phyloP scores from a whole-genome alignment of 2,113 vertebrate species.

The Hemichromis elongatus region DNA sequence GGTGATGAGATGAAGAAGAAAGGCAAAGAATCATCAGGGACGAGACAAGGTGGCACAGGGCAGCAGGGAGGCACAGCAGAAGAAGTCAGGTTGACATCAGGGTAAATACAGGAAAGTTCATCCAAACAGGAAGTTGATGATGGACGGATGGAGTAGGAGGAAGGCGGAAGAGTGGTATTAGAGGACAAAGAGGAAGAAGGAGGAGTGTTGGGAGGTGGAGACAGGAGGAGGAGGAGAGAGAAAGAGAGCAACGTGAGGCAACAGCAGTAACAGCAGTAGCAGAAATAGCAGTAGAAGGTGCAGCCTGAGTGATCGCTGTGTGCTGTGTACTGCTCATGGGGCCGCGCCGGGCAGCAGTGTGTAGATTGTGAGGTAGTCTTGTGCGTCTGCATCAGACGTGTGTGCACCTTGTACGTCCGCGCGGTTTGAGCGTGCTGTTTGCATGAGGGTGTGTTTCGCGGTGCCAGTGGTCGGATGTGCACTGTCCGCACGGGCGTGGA shows the following conservation, averaged over 20 bases:
- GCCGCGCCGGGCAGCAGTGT: constrained; percentile 26
- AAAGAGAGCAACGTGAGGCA: constrained; percentile 81
- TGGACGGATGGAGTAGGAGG: background rate
- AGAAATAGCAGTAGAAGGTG: constrained; percentile 76
- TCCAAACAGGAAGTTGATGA: constrained; percentile 62
- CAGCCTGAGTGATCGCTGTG: constrained; percentile 67
- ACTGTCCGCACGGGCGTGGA: constrained; percentile 29
- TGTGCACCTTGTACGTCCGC: constrained; percentile 25
- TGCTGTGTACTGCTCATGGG: constrained; percentile 33
- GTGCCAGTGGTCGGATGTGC: constrained; percentile 40
- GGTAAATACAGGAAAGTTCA: constrained; percentile 75
- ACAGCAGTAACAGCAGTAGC: constrained; percentile 77
- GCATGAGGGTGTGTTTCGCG: constrained; percentile 34
- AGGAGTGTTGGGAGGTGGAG: constrained; percentile 56
- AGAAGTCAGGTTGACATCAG: constrained; percentile 44
- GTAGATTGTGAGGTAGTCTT: constrained; percentile 32
- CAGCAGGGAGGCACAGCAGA: constrained; percentile 21
- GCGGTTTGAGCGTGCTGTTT: constrained; percentile 33
- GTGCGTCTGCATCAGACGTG: constrained; percentile 27
- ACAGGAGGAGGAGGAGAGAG: constrained; percentile 82
- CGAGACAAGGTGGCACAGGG: constrained; percentile 73
- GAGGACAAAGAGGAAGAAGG: constrained; percentile 30
- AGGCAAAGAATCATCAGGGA: constrained; percentile 60
- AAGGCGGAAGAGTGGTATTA: background rate
- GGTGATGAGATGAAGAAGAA: constrained; percentile 68